These are phyloP conservation scores for Microtus pennsylvanicus DNA, from an alignment of 2,113 vertebrate genomes.

Conservation along the genomic window DNA sequence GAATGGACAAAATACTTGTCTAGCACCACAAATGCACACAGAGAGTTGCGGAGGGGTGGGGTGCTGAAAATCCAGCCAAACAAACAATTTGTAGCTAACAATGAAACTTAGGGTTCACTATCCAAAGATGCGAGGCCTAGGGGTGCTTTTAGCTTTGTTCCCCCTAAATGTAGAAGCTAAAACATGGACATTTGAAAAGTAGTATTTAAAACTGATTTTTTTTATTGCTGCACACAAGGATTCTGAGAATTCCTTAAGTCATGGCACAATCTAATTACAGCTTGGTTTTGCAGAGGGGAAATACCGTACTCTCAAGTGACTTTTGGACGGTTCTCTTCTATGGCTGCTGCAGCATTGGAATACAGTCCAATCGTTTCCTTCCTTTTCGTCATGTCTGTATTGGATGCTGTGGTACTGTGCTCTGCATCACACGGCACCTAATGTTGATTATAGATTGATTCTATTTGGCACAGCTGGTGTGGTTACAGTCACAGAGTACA, in stretches of 20 bases:
- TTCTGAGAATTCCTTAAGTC: slow-evolving; percentile 52
- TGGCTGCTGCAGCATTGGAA: neutral
- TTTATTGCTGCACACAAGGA: slow-evolving; percentile 35
- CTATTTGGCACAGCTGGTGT: too few relatives aligned
- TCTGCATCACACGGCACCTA: neutral
- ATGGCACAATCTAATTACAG: slow-evolving; percentile 61
- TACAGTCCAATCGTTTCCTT: neutral
- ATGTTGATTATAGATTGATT: neutral
- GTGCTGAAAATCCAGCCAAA: neutral
- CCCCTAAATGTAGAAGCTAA: neutral
- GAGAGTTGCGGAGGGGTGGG: neutral
- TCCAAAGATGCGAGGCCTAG: neutral
- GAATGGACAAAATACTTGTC: neutral
- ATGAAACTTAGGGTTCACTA: neutral
- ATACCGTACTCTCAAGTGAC: slow-evolving; percentile 42
- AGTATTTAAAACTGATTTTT: slow-evolving; percentile 60
- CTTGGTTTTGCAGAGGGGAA: slow-evolving; percentile 65
- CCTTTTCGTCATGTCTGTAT: neutral
- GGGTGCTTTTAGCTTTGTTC: neutral
- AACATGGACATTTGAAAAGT: slow-evolving; percentile 12
- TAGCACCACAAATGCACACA: neutral
- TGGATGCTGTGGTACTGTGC: neutral
- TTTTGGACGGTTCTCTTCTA: slow-evolving; percentile 48
- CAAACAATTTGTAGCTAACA: neutral
- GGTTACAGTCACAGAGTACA: neutral